Conservation (phyloP, 2,113 vertebrate genomes). For the Rana temporaria region DNA sequence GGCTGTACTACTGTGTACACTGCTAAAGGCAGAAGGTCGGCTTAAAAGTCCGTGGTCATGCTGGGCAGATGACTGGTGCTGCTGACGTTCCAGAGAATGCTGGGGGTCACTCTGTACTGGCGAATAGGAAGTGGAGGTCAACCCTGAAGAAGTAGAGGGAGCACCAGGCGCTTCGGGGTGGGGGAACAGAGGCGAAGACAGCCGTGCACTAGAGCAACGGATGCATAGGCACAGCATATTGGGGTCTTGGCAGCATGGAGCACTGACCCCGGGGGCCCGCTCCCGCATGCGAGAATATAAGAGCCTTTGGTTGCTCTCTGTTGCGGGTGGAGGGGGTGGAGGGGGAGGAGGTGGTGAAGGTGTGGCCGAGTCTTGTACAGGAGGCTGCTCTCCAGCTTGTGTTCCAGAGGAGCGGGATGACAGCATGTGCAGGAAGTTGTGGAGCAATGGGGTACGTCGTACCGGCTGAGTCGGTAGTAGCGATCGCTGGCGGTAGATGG, state of each 20-base stretch:
- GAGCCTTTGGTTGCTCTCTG: conserved; percentile 69
- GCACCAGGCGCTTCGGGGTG: conserved; percentile 73
- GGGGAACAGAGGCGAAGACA: conserved; percentile 79
- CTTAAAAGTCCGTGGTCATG: conserved; percentile 82
- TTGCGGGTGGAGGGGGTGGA: conserved; percentile 74
- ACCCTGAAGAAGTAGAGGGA: conserved; percentile 76
- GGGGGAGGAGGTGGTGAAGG: conserved; percentile 81
- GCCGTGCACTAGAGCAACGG: conserved; percentile 86
- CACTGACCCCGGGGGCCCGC: conserved; percentile 80
- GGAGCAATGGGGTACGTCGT: conserved; percentile 94
- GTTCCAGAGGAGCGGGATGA: conserved; percentile 92
- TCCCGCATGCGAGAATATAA: conserved; percentile 82
- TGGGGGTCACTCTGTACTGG: conserved; percentile 91
- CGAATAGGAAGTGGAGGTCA: conserved; percentile 87
- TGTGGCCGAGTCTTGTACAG: conserved; percentile 79
- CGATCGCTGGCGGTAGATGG: conserved; percentile 93
- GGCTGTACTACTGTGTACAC: conserved; percentile 89
- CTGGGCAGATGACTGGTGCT: conserved; percentile 74
- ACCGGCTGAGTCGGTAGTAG: conserved; percentile 94
- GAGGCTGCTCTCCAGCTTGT: conserved; percentile 84
- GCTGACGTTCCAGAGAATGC: conserved; percentile 74
- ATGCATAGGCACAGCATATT: conserved; percentile 94
- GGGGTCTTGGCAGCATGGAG: conserved; percentile 94
- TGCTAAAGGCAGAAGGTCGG: conserved; percentile 95
- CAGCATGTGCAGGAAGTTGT: conserved; percentile 99